Evolutionary conservation across 2,797 vertebrate genomes (phyloP), one percentile per base, ranked within the genome.

Genomic region (Characodon lateralis): DNA sequence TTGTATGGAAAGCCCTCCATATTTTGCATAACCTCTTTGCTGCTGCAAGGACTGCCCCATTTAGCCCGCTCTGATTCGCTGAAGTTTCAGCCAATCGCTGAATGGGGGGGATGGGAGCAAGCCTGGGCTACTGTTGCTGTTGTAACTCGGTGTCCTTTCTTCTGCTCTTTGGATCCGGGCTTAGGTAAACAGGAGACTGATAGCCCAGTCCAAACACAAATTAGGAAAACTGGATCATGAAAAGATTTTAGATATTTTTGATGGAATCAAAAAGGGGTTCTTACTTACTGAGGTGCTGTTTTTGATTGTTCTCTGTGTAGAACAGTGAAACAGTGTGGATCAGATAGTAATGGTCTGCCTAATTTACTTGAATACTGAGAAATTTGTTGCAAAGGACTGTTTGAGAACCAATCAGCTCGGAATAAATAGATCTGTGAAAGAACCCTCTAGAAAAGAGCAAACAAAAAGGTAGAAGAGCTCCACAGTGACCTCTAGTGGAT

Each of bases 401-500:
- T 66, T 43, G 58, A 46, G 70, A 78, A 78, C 71, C 48, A 53
- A 79, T 41, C 48, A 55, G 80, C 82, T 85, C 74, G 59, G 50
- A 83, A 78, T 82, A 76, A 78, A 85, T 61, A 81, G 53, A 63
- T 77, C 70, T 85, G 84, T 87, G 73, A 81, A 73, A 85, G 90
- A 94, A 92, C 83, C 77, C 88, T 95, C 90, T 85, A 84, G 94
- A 95, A 90, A 83, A 91, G 79, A 89, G 79, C 78, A 88, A 87
- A 84, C 71, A 85, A 76, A 75, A 63, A 78, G 78, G 74, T 2
- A 75, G 80, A 22, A 73, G 93, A 87, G 92, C 88, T 93, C 88
- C 58, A 88, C 79, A 92, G 91, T 89, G 94, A 93, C 95, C 93
- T 93, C 95, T 95, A 92, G 95, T 95, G n/a, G 81, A 43, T 78